phyloP scores from a whole-genome alignment of 1,140 invertebrate species.

The Pteromalus puparum region DNA sequence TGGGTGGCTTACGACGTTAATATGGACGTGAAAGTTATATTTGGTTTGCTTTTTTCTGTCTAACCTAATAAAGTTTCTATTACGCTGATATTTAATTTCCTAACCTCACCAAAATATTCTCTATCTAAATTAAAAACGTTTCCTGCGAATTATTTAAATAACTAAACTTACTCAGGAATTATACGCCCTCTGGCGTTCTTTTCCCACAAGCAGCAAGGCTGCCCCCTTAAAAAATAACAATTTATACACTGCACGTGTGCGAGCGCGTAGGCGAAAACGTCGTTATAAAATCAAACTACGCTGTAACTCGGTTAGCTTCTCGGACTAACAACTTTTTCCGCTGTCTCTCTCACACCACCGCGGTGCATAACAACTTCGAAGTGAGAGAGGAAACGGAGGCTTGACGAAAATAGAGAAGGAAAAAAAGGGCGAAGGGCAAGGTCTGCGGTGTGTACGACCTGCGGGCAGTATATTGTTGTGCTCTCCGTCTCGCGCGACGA shows the following conservation, averaged over 20 bases:
- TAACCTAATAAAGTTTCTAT: too few relatives aligned
- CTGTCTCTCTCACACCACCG: too few relatives aligned
- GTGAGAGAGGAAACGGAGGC: neutral
- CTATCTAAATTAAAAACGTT: too few relatives aligned
- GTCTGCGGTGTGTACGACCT: conserved; percentile 6
- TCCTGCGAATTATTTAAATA: too few relatives aligned
- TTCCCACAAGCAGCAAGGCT: neutral
- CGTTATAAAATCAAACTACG: neutral
- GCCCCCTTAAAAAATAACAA: neutral
- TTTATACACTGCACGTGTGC: neutral
- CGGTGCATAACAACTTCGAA: neutral
- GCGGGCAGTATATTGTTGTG: neutral
- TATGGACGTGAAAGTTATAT: too few relatives aligned
- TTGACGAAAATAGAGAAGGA: neutral
- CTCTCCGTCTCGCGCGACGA: neutral
- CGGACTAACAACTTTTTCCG: neutral
- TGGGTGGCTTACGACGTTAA: too few relatives aligned
- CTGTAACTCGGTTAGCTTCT: neutral
- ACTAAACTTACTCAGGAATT: too few relatives aligned
- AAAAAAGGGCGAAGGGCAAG: conserved; percentile 1
- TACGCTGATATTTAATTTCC: too few relatives aligned
- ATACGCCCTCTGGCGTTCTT: too few relatives aligned
- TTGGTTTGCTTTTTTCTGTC: too few relatives aligned
- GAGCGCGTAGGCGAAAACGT: neutral
- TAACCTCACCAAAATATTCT: too few relatives aligned